phyloP scores from a whole-genome alignment of 2,113 vertebrate genomes.

The Pseudorectes ferrugineus region DNA sequence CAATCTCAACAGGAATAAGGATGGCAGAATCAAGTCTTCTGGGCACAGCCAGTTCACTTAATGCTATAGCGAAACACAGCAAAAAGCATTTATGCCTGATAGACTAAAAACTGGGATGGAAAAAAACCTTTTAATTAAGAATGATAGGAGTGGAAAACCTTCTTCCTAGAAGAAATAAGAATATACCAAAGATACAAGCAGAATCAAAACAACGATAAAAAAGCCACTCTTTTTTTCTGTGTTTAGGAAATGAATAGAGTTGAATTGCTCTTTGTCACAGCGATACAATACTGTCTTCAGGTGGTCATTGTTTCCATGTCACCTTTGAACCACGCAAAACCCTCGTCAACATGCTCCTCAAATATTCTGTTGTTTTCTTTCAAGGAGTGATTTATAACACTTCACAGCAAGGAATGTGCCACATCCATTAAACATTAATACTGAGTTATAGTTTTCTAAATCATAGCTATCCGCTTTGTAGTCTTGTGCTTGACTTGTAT shows the following conservation, averaged over 20 bases:
- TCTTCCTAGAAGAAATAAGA: conserved; percentile 32
- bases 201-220: not conserved
- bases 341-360: not conserved
- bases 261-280: conserved; percentile 12
- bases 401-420: conserved; percentile 32
- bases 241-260: not conserved
- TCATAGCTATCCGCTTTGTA: conserved; percentile 5
- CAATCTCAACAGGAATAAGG: not conserved
- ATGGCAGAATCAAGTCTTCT: not conserved
- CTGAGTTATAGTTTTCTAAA: conserved; percentile 42
- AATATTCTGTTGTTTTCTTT: conserved; percentile 42
- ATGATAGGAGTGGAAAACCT: conserved; percentile 13
- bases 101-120: conserved; percentile 17
- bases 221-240: not conserved
- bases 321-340: conserved; percentile 38
- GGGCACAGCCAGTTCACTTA: not conserved
- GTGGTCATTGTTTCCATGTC: conserved; percentile 32
- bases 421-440: conserved; percentile 58
- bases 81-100: not conserved
- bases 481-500: conserved; percentile 13
- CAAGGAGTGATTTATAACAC: conserved; percentile 42
- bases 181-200: not conserved
- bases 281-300: conserved; percentile 6
- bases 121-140: conserved; percentile 43
- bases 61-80: not conserved